Evolutionary conservation across 2,113 vertebrate genomes (phyloP).

Genomic region (Lepus timidus): DNA sequence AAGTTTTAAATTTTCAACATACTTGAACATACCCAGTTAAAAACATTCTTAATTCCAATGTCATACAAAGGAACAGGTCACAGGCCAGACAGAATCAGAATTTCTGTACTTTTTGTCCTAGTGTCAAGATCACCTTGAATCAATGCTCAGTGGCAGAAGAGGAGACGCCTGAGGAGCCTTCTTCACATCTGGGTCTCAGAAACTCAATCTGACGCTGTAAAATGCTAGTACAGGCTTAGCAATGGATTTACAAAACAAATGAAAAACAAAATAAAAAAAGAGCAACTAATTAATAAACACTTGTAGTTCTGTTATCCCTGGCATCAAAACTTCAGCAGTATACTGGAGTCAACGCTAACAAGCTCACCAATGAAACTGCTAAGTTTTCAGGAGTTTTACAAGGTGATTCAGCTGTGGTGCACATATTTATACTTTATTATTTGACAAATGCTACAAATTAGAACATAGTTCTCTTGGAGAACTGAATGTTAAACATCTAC

Average conservation of each 20-base stretch:
- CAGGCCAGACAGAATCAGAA: neutral
- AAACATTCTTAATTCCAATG: neutral
- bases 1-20: neutral
- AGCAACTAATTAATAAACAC: neutral
- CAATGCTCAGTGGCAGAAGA: neutral
- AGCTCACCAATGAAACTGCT: neutral
- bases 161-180: neutral
- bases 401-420: neutral
- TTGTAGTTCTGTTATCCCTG: conserved; percentile 3
- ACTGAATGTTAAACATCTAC: neutral
- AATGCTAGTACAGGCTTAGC: neutral
- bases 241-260: neutral
- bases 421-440: neutral
- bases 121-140: neutral
- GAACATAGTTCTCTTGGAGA: neutral
- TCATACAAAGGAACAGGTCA: neutral
- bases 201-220: neutral
- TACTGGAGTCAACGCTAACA: neutral
- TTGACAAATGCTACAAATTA: neutral
- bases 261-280: neutral
- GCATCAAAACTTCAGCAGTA: neutral
- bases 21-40: neutral
- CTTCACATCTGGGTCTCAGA: neutral
- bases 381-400: neutral
- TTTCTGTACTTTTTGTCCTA: neutral